Conservation (phyloP, 2,113 vertebrate genomes). For the Pandion haliaetus region DNA sequence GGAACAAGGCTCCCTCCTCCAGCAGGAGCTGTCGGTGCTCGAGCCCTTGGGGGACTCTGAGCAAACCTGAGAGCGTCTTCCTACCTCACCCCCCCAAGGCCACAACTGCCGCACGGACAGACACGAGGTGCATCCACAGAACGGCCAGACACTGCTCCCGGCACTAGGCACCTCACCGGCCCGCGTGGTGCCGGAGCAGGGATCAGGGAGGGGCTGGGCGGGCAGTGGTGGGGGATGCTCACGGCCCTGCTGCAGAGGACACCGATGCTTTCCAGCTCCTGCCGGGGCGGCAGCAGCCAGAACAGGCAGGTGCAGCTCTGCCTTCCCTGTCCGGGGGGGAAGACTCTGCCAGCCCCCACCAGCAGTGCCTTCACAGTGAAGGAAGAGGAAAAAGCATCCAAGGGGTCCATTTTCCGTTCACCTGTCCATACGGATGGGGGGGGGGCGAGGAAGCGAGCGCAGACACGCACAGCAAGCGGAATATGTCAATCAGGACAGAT, state of each 20-base stretch:
- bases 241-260: background rate
- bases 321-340: background rate
- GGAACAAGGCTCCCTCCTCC: background rate
- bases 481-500: background rate
- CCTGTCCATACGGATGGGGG: accelerated
- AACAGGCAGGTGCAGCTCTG: background rate
- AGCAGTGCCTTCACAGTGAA: accelerated
- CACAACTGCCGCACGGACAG: background rate
- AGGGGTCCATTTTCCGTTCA: background rate
- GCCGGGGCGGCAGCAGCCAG: accelerated
- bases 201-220: background rate
- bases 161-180: background rate
- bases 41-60: background rate
- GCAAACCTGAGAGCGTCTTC: background rate
- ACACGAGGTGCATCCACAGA: background rate
- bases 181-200: background rate
- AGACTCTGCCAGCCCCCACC: background rate
- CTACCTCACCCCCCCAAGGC: too few relatives aligned
- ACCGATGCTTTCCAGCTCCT: background rate
- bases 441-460: accelerated
- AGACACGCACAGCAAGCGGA: accelerated
- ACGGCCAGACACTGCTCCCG: background rate
- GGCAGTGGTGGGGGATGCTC: too few relatives aligned
- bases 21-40: background rate
- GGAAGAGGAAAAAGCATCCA: background rate